phyloP scores from a whole-genome alignment of 2,113 vertebrate genomes.

The Scomber japonicus region DNA sequence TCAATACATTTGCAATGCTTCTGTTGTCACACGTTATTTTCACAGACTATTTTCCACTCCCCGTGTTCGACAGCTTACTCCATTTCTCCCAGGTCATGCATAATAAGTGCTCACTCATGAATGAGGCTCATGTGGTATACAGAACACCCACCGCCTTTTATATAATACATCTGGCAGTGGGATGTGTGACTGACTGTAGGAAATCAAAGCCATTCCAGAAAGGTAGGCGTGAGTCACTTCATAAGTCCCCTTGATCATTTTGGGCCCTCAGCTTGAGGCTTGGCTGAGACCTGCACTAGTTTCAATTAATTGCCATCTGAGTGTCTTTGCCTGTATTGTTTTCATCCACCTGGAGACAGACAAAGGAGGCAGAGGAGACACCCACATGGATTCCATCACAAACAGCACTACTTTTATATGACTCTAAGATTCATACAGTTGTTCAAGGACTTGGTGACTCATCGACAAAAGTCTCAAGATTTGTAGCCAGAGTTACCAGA shows the following conservation, averaged over 20 bases:
- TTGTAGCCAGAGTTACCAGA: not conserved
- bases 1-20: not conserved
- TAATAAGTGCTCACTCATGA: conserved; percentile 57
- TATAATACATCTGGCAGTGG: conserved; percentile 47
- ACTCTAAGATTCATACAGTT: not conserved
- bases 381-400: not conserved
- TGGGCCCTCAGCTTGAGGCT: conserved; percentile 23
- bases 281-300: conserved; percentile 52
- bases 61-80: conserved; percentile 41
- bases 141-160: conserved; percentile 51
- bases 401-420: not conserved
- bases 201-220: conserved; percentile 47
- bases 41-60: not conserved
- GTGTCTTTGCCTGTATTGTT: conserved; percentile 54
- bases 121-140: conserved; percentile 11
- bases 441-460: not conserved
- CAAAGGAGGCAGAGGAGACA: conserved; percentile 33
- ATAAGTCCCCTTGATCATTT: conserved; percentile 58
- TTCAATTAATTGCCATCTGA: conserved; percentile 59
- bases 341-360: conserved; percentile 35
- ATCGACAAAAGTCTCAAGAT: not conserved
- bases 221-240: conserved; percentile 51
- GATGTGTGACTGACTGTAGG: conserved; percentile 52
- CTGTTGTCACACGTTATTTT: conserved; percentile 10
- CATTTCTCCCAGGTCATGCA: conserved; percentile 48